phyloP scores from a whole-genome alignment of 2,888 invertebrate species.

The Nomada ferruginata region DNA sequence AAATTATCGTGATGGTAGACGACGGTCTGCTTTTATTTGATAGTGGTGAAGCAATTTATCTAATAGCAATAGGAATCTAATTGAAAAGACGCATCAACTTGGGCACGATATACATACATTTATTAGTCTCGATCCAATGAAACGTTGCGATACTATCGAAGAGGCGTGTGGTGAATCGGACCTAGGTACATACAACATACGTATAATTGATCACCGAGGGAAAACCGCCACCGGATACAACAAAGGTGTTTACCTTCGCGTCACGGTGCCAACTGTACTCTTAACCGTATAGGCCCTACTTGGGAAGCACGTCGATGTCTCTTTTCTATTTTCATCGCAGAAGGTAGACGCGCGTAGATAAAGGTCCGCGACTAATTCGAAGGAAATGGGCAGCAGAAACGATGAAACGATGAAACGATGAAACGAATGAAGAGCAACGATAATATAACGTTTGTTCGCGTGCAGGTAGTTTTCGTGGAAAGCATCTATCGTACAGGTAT shows the following conservation, averaged over 20 bases:
- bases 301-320: background rate
- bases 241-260: background rate
- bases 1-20: no score
- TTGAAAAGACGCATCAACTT: background rate
- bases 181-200: no score
- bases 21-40: background rate
- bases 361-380: background rate
- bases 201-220: no score
- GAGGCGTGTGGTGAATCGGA: background rate
- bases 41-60: background rate
- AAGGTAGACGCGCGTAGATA: background rate
- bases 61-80: no score
- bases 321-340: background rate
- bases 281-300: background rate
- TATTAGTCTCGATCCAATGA: background rate
- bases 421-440: background rate
- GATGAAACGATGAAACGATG: constrained; percentile 14
- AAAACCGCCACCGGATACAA: no score
- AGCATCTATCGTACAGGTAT: background rate
- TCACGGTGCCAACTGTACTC: background rate
- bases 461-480: background rate
- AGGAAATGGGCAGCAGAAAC: background rate
- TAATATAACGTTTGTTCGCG: constrained; percentile 13
- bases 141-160: background rate
- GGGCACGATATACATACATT: background rate